Evolutionary conservation across 2,113 vertebrate genomes (phyloP).

Genomic region (Colius striatus): DNA sequence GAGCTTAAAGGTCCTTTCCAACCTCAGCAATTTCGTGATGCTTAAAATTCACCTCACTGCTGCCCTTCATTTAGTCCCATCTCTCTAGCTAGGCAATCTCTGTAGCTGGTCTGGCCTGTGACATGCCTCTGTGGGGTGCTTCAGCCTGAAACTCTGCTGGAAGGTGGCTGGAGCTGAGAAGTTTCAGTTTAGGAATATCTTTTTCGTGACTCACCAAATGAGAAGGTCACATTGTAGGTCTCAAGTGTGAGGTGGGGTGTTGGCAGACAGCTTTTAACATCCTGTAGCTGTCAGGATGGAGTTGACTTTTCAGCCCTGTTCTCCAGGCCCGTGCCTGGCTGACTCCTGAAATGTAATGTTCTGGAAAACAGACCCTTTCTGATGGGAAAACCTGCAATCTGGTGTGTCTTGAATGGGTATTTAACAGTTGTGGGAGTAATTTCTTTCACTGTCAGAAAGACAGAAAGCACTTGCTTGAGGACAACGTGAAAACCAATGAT

Average conservation of each 20-base stretch:
- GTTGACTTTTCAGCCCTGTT: not conserved
- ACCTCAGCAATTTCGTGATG: no score
- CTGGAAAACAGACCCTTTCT: not conserved
- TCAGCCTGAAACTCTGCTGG: not conserved
- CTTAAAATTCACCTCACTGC: not conserved
- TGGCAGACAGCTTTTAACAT: not conserved
- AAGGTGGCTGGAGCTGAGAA: not conserved
- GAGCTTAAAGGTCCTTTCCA: no score
- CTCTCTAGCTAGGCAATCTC: no score
- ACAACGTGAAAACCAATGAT: not conserved
- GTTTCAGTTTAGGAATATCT: not conserved
- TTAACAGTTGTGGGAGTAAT: not conserved
- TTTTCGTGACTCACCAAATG: no score
- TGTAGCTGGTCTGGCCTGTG: no score
- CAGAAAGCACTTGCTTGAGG: not conserved
- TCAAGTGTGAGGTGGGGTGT: no score
- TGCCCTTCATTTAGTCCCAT: not conserved
- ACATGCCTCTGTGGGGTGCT: not conserved
- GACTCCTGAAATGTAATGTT: not conserved
- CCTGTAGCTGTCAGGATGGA: not conserved
- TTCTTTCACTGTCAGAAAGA: not conserved
- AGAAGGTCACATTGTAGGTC: not conserved
- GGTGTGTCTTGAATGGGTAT: not conserved
- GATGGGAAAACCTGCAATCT: not conserved
- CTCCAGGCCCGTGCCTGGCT: accelerated